These are phyloP conservation scores for Stomatorhinus ivindoensis DNA, from an alignment of 2,113 vertebrate genomes.

Conservation along the genomic window DNA sequence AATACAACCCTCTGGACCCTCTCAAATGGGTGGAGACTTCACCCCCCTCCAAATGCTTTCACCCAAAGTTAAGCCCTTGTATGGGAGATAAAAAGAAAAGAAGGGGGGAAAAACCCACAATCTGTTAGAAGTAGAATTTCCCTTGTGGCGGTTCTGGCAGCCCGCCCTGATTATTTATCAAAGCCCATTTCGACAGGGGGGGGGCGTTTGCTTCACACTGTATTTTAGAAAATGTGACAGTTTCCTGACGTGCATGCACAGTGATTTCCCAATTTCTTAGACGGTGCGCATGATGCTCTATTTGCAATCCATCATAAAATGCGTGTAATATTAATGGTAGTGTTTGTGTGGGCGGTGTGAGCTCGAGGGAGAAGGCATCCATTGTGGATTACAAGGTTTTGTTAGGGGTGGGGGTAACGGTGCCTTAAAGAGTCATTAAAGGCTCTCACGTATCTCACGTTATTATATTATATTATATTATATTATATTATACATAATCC, in stretches of 20 bases:
- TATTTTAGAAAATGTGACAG: not conserved
- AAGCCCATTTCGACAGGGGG: not conserved
- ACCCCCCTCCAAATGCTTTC: not conserved
- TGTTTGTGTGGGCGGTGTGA: conserved; percentile 2
- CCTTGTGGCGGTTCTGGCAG: not conserved
- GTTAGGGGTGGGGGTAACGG: not conserved
- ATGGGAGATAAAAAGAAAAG: not conserved
- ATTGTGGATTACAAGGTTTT: not conserved
- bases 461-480: not conserved
- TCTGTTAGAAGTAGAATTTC: not conserved
- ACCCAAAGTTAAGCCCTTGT: not conserved
- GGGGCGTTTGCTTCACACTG: not conserved
- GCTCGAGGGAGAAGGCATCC: not conserved
- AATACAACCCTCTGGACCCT: not conserved
- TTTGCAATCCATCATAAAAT: not conserved
- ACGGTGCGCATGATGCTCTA: not conserved
- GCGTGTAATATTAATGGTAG: not conserved
- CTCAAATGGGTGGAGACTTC: not conserved
- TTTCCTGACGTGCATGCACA: not conserved
- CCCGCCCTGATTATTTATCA: not conserved
- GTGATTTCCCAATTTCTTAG: not conserved
- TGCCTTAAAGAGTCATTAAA: not conserved
- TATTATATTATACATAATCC: not conserved
- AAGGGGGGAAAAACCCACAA: not conserved
- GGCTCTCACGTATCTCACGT: not conserved